Conservation (phyloP, 2,888 invertebrate genomes). For the Thereva unica region DNA sequence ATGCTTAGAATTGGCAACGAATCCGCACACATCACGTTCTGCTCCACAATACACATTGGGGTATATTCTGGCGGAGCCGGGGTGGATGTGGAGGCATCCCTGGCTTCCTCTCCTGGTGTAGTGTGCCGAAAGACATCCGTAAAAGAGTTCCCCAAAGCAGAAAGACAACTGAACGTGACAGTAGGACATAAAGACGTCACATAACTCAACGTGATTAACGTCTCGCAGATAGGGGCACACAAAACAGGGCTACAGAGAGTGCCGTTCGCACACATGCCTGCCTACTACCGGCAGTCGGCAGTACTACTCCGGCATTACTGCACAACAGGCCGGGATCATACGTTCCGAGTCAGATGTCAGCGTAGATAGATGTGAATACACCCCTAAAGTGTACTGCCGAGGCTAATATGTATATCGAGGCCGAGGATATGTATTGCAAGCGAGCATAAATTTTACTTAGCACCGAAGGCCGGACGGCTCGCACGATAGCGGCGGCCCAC, state of each 20-base stretch:
- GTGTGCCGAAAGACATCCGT: neutral
- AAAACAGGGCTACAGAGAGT: conserved; percentile 4
- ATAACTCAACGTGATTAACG: conserved; percentile 59
- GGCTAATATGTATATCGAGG: conserved; percentile 25
- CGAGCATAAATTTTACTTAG: conserved; percentile 25
- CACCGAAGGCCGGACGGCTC: conserved; percentile 3
- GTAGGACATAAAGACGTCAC: conserved; percentile 56
- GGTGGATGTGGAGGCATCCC: neutral
- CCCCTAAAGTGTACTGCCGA: conserved; percentile 21
- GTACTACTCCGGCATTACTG: no score
- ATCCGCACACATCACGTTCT: neutral
- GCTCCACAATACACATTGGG: neutral
- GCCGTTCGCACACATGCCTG: conserved; percentile 13
- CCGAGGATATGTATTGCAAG: conserved; percentile 25
- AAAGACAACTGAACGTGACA: conserved; percentile 54
- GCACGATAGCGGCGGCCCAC: neutral
- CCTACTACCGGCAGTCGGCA: neutral
- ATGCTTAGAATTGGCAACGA: conserved; percentile 9
- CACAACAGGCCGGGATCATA: neutral
- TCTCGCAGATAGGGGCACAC: conserved; percentile 42
- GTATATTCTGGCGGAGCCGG: neutral
- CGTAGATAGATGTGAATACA: conserved; percentile 23
- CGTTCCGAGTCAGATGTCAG: conserved; percentile 28
- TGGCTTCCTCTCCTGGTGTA: no score
- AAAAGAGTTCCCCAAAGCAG: conserved; percentile 36